Base-by-base conservation (phyloP, 1,140 invertebrate genomes). In the Tribolium madens region DNA sequence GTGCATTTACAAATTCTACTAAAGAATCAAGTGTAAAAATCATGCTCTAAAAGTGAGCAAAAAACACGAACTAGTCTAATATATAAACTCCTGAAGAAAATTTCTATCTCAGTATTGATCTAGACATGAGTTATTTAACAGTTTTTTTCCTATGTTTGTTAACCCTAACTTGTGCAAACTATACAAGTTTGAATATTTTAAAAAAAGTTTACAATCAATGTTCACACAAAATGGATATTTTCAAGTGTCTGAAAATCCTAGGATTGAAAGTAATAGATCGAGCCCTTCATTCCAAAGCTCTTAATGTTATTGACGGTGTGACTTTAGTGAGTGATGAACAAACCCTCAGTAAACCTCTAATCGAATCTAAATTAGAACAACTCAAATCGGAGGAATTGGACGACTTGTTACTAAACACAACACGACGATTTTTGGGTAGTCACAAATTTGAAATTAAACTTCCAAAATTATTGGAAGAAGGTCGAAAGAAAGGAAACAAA, bases 211-310 rank as follows among this genome's bases (percentile, higher is more conserved):
- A 90, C 79, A 86, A 88, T 33, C 88, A 90, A 74, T 93, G 92
- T 83, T 87, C 89, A 69, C 84, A 87, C 31, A 88, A 88, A 31
- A 86, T 90, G 75, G 89, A 92, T 78, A 86, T 91, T 33, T 83
- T 91, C 64, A 91, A 90, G 84, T 93, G 92, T 82, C 87, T 92
- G 72, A 92, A 93, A 84, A 85, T 92, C 4, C 90, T 91, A 82
- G 91, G 90, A 0, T 84, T 91, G 0, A 91, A 90, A 79, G 84
- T 91, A 3, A 83, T 89, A 3, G 90, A 92, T 69, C 85, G 91
- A n/a, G 91, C 91, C 0, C 85, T 92, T 0, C 87, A 89, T 60
- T 87, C 89, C 77, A 89, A 91, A 69, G 86, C 86, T 10, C 86
- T 93, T n/a, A 89, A 89, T 14, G 84, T 93, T 18, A 79, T 91